Conservation (phyloP, 2,113 vertebrate genomes). For the Jacana jacana region DNA sequence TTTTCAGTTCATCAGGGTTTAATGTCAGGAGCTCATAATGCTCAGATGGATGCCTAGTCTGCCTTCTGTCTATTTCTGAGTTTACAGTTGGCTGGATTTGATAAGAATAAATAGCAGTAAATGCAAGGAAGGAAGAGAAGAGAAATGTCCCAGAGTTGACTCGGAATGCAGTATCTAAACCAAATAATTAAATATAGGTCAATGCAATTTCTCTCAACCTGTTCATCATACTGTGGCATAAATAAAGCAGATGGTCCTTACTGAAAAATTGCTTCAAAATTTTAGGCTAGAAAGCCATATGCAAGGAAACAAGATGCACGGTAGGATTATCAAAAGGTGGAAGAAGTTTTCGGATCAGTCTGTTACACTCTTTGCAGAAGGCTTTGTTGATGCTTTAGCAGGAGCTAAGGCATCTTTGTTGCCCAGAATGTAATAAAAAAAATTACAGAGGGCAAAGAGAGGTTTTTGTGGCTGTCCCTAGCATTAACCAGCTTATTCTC, state of each 20-base stretch:
- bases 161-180: not conserved
- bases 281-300: not conserved
- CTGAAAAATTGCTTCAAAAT: not conserved
- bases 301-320: not conserved
- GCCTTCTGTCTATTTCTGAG: not conserved
- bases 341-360: not conserved
- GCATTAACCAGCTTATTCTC: not conserved
- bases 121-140: not conserved
- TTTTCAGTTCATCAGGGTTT: not conserved
- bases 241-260: slow-evolving; percentile 5
- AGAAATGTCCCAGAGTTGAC: not conserved
- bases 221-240: not conserved
- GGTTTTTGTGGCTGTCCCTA: not conserved
- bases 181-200: slow-evolving; percentile 24
- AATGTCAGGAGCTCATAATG: not conserved
- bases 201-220: not conserved
- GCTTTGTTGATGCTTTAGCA: not conserved
- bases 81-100: not conserved
- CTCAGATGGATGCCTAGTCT: not conserved
- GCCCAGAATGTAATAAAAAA: not conserved
- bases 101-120: not conserved
- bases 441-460: not conserved
- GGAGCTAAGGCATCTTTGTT: not conserved
- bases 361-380: not conserved
- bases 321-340: not conserved